phyloP scores from a whole-genome alignment of 1,140 invertebrate species.

The Drosophila santomea region DNA sequence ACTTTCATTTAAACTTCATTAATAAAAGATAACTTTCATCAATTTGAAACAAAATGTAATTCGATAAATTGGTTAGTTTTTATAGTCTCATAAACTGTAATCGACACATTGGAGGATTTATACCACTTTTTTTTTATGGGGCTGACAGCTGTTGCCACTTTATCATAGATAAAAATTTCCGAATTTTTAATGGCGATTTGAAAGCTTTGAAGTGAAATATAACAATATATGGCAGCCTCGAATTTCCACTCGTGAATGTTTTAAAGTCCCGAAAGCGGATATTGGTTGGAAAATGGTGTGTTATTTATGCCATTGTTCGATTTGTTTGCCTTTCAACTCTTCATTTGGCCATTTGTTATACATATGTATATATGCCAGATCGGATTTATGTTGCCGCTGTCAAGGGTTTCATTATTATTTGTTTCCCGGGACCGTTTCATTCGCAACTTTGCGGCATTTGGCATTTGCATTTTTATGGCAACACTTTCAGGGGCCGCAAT shows the following conservation, averaged over 20 bases:
- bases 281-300: neutral
- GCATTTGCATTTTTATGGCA: conserved; percentile 76
- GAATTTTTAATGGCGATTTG: conserved; percentile 55
- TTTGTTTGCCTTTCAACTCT: conserved; percentile 28
- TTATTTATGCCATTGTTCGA: conserved; percentile 14
- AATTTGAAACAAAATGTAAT: neutral
- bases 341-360: conserved; percentile 39
- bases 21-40: too few relatives aligned
- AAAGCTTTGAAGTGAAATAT: conserved; percentile 31
- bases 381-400: conserved; percentile 43
- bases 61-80: conserved; percentile 3
- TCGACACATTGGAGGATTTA: conserved; percentile 35
- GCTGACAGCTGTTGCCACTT: conserved; percentile 53
- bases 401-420: conserved; percentile 30
- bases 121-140: conserved; percentile 20
- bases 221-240: conserved; percentile 4
- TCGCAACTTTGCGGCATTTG: conserved; percentile 54
- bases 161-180: conserved; percentile 51
- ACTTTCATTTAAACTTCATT: too few relatives aligned
- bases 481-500: conserved; percentile 62
- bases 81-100: conserved; percentile 18
- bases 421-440: conserved; percentile 36
- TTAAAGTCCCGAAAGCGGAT: neutral
- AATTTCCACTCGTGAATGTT: conserved; percentile 5
- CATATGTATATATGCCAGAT: conserved; percentile 14